Base-by-base conservation (phyloP, 2,888 invertebrate species). In the Drosophila formosana region DNA sequence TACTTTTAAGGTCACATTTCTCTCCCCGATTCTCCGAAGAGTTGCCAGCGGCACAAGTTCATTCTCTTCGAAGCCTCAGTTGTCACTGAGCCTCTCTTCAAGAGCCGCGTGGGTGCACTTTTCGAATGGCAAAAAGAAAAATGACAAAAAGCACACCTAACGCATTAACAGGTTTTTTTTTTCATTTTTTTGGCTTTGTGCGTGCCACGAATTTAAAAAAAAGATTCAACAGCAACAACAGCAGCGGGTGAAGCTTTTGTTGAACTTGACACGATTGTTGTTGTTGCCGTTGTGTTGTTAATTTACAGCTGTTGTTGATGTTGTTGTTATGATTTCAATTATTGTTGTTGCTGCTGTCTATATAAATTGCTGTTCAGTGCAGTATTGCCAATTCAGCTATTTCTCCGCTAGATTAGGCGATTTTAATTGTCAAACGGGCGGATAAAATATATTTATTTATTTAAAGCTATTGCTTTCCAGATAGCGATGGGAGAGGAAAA, bases 231-330 rank as follows among this genome's bases (percentile, higher is more conserved):
- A 70, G 61, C 50, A 69, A 68, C 81, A 55, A 70, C 34, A 34
- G 11, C 34, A 41, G 13, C 82, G 78, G 80, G 78, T 69, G 80
- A 78, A 87, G 88, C 80, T 85, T 87, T 78, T 87, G 82, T 77
- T 85, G 85, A 85, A 85, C 85, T 85, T 85, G 85, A 85, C 85
- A 88, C 79, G 72, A 81, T 82, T 85, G 69, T 50, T 45, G 56
- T 62, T 65, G 78, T 66, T 67, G 73, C 28, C 61, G 62, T 56
- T 66, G 60, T 61, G 43, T 66, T 56, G 58, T 75, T 58, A 55
- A 68, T 49, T 75, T 47, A 43, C 55, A 53, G 46, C 46, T 65
- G 25, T 78, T 65, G 64, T 58, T 74, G 72, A 28, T 65, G 57
- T 49, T 41, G 37, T 34, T 34, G 45, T 37, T 71, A 39, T 69